Evolutionary conservation across 1,140 invertebrate species (phyloP).

Genomic region (Drosophila truncata): DNA sequence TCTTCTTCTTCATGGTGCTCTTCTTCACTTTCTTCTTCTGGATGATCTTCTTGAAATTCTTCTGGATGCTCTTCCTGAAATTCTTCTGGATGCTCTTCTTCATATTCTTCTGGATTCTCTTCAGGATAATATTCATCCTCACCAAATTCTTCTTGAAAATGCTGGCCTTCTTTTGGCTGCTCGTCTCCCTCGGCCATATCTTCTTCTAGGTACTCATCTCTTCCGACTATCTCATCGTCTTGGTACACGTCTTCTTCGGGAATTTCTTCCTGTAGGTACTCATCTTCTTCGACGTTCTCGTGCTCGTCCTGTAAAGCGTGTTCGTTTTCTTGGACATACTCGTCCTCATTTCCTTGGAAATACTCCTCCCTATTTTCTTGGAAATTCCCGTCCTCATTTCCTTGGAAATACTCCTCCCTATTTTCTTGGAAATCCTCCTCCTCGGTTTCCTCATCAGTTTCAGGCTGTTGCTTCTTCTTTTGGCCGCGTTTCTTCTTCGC

Average conservation of each 20-base stretch:
- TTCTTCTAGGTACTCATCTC: neutral
- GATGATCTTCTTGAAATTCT: neutral
- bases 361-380: neutral
- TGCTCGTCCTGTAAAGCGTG: no score
- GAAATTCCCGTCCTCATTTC: neutral
- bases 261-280: neutral
- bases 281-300: neutral
- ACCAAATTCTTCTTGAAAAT: neutral
- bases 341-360: neutral
- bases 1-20: neutral
- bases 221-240: neutral
- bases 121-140: neutral
- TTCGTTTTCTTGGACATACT: neutral
- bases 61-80: neutral
- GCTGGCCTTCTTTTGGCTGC: neutral
- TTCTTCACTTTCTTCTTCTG: neutral
- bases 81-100: neutral
- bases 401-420: neutral
- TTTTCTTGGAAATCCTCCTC: neutral
- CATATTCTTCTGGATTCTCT: neutral
- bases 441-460: neutral
- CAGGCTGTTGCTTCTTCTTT: neutral
- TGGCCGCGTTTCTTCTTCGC: neutral
- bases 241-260: neutral
- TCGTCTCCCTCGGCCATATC: neutral